A percentile compares a stretch with the other conserved stretches of the same genome.
phyloP scores from a whole-genome alignment of 2,888 invertebrate genomes.

The Mantis religiosa region DNA sequence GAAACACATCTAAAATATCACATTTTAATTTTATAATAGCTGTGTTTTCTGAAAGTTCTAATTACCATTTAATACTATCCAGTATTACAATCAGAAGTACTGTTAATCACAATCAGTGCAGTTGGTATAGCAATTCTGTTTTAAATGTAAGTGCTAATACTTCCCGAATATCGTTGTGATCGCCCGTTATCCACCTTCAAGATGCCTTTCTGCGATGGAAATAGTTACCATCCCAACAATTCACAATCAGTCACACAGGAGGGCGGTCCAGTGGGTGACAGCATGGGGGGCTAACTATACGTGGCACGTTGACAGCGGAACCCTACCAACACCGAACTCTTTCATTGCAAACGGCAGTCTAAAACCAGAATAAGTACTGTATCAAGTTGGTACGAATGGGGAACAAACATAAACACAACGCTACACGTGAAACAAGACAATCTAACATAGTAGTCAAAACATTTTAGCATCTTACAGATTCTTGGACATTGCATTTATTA shows the following conservation, averaged over 20 bases:
- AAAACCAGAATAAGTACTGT: too few species aligned
- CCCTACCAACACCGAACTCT: background rate
- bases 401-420: background rate
- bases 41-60: background rate
- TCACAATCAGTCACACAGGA: background rate
- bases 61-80: background rate
- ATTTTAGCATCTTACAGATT: background rate
- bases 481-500: background rate
- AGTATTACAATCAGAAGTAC: background rate
- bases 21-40: background rate
- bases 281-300: background rate
- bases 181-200: background rate
- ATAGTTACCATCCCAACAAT: background rate
- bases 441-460: background rate
- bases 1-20: background rate
- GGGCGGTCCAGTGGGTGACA: background rate
- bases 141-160: background rate
- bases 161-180: background rate
- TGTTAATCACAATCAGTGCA: background rate
- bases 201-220: slow-evolving; percentile 8
- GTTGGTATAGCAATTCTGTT: too few species aligned
- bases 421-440: background rate
- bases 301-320: background rate
- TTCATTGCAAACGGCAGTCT: too few species aligned
- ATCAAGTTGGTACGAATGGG: background rate